Evolutionary conservation across 2,113 vertebrate genomes (phyloP).

Genomic region (Bambusicola thoracicus): DNA sequence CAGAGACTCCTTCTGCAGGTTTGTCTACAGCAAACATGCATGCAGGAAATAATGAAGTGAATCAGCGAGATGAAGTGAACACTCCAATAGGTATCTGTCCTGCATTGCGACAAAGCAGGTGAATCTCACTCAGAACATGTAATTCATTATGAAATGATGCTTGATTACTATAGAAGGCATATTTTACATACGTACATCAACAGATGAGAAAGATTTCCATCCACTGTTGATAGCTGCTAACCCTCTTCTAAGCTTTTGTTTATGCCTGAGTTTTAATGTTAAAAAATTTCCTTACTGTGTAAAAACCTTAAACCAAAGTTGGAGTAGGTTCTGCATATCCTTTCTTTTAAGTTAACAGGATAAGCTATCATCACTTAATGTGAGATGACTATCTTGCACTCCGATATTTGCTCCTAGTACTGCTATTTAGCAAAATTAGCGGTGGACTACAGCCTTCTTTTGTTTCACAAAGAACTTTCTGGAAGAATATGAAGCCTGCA

Average conservation of each 20-base stretch:
- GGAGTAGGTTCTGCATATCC: background rate
- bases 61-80: background rate
- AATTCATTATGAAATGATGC: background rate
- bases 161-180: background rate
- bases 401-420: background rate
- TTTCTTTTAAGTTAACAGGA: background rate
- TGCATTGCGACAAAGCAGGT: background rate
- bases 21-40: background rate
- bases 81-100: background rate
- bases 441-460: background rate
- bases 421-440: background rate
- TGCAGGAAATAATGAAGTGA: background rate
- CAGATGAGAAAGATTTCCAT: background rate
- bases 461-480: background rate
- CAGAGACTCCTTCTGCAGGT: background rate
- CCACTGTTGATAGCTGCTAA: background rate
- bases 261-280: background rate
- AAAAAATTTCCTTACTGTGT: background rate
- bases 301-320: background rate
- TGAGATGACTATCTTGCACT: background rate
- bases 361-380: background rate
- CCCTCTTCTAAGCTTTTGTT: background rate
- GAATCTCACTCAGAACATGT: background rate
- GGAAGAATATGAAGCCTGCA: background rate
- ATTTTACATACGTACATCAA: background rate